phyloP scores from a whole-genome alignment of 2,888 invertebrate genomes.

The Latrodectus elegans region DNA sequence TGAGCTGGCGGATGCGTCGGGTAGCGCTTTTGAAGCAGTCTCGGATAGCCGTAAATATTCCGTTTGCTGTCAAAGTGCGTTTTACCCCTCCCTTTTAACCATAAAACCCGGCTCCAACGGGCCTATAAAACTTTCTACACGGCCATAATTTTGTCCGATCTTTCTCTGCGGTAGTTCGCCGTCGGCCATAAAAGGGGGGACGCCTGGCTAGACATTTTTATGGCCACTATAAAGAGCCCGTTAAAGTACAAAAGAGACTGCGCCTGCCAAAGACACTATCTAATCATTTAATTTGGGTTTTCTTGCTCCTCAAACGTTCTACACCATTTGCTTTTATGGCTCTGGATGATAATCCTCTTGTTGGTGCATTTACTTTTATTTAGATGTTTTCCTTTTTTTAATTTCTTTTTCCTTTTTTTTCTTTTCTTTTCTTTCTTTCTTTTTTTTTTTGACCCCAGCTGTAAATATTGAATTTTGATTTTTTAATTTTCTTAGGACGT shows the following conservation, averaged over 20 bases:
- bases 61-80: constrained; percentile 67
- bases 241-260: constrained; percentile 55
- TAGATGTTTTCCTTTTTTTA: constrained; percentile 1
- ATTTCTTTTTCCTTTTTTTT: constrained; percentile 18
- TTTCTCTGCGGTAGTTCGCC: constrained; percentile 45
- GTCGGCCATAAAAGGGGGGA: constrained; percentile 63
- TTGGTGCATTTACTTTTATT: constrained; percentile 21
- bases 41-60: constrained; percentile 70
- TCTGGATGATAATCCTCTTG: constrained; percentile 45
- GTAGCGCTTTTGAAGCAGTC: constrained; percentile 61
- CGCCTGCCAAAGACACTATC: constrained; percentile 61
- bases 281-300: constrained; percentile 67
- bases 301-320: constrained; percentile 4
- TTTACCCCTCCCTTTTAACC: constrained; percentile 70
- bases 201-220: constrained; percentile 69
- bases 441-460: background rate
- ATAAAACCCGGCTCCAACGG: constrained; percentile 68
- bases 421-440: constrained; percentile 8
- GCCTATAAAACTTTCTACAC: constrained; percentile 70
- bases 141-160: constrained; percentile 70
- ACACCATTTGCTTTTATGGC: constrained; percentile 61
- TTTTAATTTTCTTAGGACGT: background rate
- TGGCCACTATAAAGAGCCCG: constrained; percentile 65
- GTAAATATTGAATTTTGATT: background rate
- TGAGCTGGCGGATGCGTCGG: constrained; percentile 40